These are phyloP conservation scores for Bos javanicus DNA, from an alignment of 2,113 vertebrate genomes.

Conservation along the genomic window DNA sequence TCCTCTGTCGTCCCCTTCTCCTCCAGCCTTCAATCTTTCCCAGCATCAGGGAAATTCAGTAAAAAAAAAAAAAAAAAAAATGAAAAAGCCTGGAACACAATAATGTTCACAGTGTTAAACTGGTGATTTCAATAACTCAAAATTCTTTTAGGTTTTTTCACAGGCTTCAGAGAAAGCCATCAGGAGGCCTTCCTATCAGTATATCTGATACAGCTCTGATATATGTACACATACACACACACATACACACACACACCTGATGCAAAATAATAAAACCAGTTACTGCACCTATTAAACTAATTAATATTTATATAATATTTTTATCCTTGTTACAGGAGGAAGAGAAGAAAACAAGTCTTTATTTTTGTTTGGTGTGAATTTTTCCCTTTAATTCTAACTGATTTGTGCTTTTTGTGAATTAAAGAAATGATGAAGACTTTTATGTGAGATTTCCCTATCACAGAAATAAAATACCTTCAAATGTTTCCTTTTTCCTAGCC, in stretches of 20 bases:
- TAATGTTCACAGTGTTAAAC: neutral
- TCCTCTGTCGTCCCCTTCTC: neutral
- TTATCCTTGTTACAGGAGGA: conserved; percentile 48
- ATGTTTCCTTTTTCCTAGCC: neutral
- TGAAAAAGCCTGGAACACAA: neutral
- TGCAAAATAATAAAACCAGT: neutral
- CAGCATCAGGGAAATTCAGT: neutral
- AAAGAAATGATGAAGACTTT: conserved; percentile 38
- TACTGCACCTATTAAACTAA: neutral
- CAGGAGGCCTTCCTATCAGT: neutral
- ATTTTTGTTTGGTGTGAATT: neutral
- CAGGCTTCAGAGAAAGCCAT: neutral
- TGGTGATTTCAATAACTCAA: neutral
- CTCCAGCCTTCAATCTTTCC: neutral
- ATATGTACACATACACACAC: neutral
- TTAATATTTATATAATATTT: neutral
- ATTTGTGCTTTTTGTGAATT: neutral
- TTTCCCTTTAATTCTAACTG: conserved; percentile 1
- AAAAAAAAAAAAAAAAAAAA: neutral
- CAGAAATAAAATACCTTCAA: conserved; percentile 64
- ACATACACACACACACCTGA: neutral
- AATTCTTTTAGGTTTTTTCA: neutral
- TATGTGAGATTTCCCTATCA: conserved; percentile 15
- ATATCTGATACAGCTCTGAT: neutral
- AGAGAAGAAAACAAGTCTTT: conserved; percentile 3